Evolutionary conservation across 2,888 invertebrate genomes (phyloP), one percentile per base, ranked within the genome.

Genomic region (Amblyjoppa fuscipennis): DNA sequence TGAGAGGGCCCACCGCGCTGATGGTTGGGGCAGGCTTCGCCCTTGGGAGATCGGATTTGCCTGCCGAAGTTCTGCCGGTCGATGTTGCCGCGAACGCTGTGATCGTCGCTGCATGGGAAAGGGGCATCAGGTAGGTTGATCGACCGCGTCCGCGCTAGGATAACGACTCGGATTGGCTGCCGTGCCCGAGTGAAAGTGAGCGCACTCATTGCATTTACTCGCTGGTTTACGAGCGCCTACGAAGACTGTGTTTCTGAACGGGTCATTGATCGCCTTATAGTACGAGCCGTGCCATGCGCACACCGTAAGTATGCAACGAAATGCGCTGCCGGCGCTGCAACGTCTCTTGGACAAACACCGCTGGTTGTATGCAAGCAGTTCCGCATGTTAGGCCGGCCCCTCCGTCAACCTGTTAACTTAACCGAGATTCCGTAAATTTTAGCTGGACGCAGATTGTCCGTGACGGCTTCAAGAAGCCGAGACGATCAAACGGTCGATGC

Each of bases 11-110:
- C 20, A 91, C 92, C 0, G 93, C 93, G 0, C 59, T 92, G 13
- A 91, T 93, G 88, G 86, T 91, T 13, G 92, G 93, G 0, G 92
- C 93, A 2, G 93, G 93, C 13, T 87, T 89, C 74, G 89, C 91
- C 38, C 78, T 87, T 3, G 93, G 93, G 25, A 83, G 89, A 1
- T 20, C 88, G 4, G 83, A 90, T 3, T 68, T 90, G 2, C 90
- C 88, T 0, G 93, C 91, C 13, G 89, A 93, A 87, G 83, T 93
- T 49, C 84, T 90, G 51, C 93, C 93, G 3, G 81, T 91, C 69
- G 93, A 93, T 70, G 20, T 91, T 2, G 90, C 90, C 16, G 91
- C 87, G 11, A 93, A 93, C 73, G 89, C 90, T 16, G 75, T 93
- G 61, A 90, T 93, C 73, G 87, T 80, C 9, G 88, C 89, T n/a